Evolutionary conservation across 2,113 vertebrate species (phyloP).

Genomic region (Ciconia stormi): DNA sequence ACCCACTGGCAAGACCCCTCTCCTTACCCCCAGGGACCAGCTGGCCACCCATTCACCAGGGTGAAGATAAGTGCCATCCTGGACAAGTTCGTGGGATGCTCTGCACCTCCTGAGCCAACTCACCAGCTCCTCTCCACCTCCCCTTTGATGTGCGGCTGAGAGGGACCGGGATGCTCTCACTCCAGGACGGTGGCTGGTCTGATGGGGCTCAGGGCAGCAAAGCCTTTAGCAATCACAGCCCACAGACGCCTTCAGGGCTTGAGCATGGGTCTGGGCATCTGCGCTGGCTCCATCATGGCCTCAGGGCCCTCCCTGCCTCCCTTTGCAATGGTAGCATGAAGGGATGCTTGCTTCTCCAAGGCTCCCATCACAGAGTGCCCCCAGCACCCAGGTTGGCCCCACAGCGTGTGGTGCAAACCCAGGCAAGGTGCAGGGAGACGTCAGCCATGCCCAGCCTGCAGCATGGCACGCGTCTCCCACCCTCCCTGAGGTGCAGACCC

Average conservation of each 20-base stretch:
- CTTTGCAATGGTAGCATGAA: background rate
- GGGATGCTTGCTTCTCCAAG: background rate
- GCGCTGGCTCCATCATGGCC: background rate
- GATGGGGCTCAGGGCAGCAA: background rate
- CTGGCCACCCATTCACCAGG: background rate
- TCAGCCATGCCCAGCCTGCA: background rate
- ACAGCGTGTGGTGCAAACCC: fast-evolving
- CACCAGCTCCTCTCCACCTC: background rate
- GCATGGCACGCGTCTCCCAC: fast-evolving
- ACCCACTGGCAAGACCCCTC: background rate
- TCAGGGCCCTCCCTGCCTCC: background rate
- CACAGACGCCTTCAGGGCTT: background rate
- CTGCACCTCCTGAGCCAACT: background rate
- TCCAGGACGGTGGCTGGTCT: fast-evolving
- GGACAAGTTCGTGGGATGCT: background rate
- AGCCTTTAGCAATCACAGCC: background rate
- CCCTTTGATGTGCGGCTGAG: background rate
- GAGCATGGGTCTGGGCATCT: background rate
- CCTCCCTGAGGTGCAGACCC: background rate
- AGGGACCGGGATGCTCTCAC: background rate
- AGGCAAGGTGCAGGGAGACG: background rate
- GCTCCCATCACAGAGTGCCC: background rate
- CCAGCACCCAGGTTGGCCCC: background rate
- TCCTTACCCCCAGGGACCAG: background rate
- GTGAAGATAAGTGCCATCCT: background rate